Evolutionary conservation across 2,888 invertebrate genomes (phyloP).

Genomic region (Cylloceria caligata): DNA sequence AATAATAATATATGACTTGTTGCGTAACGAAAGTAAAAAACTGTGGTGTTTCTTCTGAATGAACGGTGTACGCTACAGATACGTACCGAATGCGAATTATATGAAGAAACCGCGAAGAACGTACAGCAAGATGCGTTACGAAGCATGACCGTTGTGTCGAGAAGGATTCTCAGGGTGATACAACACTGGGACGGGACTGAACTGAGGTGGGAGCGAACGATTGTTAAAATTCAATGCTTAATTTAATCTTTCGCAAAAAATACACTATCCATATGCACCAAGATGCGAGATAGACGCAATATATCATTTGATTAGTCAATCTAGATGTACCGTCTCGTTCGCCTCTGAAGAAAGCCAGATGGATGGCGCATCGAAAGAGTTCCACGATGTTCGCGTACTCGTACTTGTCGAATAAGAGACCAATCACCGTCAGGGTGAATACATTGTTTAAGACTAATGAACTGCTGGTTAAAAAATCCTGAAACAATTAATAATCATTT

Average conservation of each 20-base stretch:
- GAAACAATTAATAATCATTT: constrained; percentile 78
- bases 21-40: constrained; percentile 52
- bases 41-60: neutral
- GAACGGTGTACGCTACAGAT: neutral
- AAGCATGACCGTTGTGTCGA: constrained; percentile 27
- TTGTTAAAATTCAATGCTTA: constrained; percentile 44
- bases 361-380: constrained; percentile 88
- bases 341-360: constrained; percentile 84
- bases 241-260: constrained; percentile 58
- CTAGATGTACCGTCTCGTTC: constrained; percentile 29
- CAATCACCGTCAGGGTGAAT: constrained; percentile 89
- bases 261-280: constrained; percentile 74
- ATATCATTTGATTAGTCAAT: constrained; percentile 63
- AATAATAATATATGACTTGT: constrained; percentile 18
- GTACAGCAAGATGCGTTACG: constrained; percentile 1
- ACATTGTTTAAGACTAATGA: constrained; percentile 88
- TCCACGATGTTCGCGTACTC: constrained; percentile 88
- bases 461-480: constrained; percentile 88
- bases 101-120: constrained; percentile 11
- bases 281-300: constrained; percentile 71
- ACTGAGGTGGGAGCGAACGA: constrained; percentile 3
- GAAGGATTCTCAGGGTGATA: constrained; percentile 30
- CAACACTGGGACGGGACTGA: neutral
- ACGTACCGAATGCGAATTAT: constrained; percentile 33
- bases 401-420: constrained; percentile 90